phyloP scores from a whole-genome alignment of 2,888 invertebrate species.

The Helicoverpa assulta region DNA sequence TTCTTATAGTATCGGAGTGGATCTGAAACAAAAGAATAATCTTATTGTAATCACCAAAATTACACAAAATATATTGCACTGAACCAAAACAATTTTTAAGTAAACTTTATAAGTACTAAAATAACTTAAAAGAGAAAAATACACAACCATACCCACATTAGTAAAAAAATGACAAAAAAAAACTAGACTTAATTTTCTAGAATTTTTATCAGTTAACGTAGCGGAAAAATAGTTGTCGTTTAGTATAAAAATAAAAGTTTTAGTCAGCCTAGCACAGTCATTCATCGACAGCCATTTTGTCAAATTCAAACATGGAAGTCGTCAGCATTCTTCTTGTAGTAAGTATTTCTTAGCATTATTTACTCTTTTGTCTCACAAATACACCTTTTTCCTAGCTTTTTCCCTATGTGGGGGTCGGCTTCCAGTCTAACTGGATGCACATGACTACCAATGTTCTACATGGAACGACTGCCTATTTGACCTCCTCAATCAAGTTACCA shows the following conservation, averaged over 20 bases:
- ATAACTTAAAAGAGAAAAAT: no score
- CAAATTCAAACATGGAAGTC: slow-evolving; percentile 30
- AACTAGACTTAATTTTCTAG: neutral
- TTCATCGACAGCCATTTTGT: neutral
- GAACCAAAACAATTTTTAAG: no score
- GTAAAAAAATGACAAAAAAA: neutral
- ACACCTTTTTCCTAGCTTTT: neutral
- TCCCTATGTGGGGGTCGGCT: no score
- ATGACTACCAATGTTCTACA: no score
- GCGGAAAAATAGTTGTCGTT: slow-evolving; percentile 28
- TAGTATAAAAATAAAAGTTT: slow-evolving; percentile 34
- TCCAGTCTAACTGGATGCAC: no score
- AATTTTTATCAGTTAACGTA: slow-evolving; percentile 17
- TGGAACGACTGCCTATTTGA: no score
- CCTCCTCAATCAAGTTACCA: no score
- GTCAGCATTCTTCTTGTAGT: slow-evolving; percentile 42
- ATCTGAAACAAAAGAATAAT: slow-evolving; percentile 30
- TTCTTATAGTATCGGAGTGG: slow-evolving; percentile 12
- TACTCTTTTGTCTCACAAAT: neutral
- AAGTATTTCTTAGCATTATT: slow-evolving; percentile 15
- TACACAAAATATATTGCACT: no score
- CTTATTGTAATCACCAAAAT: neutral
- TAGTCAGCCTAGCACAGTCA: slow-evolving; percentile 20
- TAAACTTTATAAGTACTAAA: no score
- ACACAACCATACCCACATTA: neutral